phyloP scores from a whole-genome alignment of 2,888 invertebrate genomes.

The Noctuana brunneofusca region DNA sequence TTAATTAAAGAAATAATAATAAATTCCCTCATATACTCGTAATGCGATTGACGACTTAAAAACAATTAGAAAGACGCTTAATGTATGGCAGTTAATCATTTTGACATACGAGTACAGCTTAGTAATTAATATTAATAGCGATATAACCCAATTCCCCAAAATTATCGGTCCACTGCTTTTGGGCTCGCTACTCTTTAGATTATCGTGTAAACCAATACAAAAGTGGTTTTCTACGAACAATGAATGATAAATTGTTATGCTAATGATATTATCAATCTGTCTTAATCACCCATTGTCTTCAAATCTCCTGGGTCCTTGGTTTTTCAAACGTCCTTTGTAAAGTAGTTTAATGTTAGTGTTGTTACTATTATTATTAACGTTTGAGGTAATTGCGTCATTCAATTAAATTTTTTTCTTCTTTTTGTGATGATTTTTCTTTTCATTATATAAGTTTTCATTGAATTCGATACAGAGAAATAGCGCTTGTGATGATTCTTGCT shows the following conservation, averaged over 20 bases:
- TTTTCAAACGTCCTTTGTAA: conserved; percentile 12
- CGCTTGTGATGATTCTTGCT: too few relatives aligned
- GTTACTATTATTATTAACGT: conserved; percentile 6
- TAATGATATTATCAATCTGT: conserved; percentile 20
- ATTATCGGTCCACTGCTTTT: neutral
- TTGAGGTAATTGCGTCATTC: neutral
- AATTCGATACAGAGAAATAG: too few relatives aligned
- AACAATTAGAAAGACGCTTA: neutral
- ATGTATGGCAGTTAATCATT: neutral
- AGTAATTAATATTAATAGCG: neutral
- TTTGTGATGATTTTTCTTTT: neutral
- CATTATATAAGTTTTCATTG: too few relatives aligned
- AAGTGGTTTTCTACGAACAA: conserved; percentile 22
- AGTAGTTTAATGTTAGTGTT: conserved; percentile 27
- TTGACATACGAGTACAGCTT: neutral
- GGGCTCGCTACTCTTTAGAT: neutral
- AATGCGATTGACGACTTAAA: neutral
- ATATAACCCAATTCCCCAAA: neutral
- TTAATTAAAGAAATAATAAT: too few relatives aligned
- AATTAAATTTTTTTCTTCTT: neutral
- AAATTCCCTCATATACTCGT: too few relatives aligned
- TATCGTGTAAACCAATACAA: conserved; percentile 6
- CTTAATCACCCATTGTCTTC: conserved; percentile 30
- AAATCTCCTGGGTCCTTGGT: conserved; percentile 28
- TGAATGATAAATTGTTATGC: conserved; percentile 24